Evolutionary conservation across 2,888 invertebrate species (phyloP).

Genomic region (Theretra japonica): DNA sequence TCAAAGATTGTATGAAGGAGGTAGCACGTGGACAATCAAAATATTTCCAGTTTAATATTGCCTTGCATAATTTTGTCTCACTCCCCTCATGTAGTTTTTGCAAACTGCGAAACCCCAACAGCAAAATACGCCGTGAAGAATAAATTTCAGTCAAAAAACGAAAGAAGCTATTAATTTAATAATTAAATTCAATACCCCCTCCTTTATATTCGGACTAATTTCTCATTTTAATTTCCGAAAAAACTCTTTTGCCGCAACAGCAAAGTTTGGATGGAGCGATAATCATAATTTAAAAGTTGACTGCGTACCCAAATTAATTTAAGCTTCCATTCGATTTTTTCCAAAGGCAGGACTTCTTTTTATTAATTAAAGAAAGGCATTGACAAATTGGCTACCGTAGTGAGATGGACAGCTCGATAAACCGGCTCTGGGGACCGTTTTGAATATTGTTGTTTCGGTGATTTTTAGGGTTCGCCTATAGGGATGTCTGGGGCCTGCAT

Average conservation of each 20-base stretch:
- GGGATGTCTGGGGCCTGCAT: background rate
- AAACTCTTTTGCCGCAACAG: slow-evolving; percentile 52
- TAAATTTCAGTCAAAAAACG: background rate
- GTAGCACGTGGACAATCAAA: too few species aligned
- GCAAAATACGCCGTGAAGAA: background rate
- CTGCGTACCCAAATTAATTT: slow-evolving; percentile 73
- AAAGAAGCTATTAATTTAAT: slow-evolving; percentile 12
- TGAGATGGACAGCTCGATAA: slow-evolving; percentile 78
- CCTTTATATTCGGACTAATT: slow-evolving; percentile 39
- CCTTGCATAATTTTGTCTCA: too few species aligned
- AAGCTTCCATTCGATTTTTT: slow-evolving; percentile 76
- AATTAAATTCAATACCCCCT: slow-evolving; percentile 45
- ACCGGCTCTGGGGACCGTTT: slow-evolving; percentile 51
- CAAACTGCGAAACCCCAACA: background rate
- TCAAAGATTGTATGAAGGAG: too few species aligned
- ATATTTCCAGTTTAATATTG: too few species aligned
- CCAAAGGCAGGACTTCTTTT: slow-evolving; percentile 60
- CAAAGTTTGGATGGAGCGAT: slow-evolving; percentile 63
- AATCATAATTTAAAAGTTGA: slow-evolving; percentile 74
- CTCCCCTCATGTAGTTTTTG: too few species aligned
- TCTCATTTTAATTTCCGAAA: slow-evolving; percentile 49
- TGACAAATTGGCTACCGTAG: slow-evolving; percentile 82
- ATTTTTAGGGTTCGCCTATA: slow-evolving; percentile 22
- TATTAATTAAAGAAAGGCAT: slow-evolving; percentile 82
- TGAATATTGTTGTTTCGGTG: slow-evolving; percentile 37